Percentiles rank a stretch among this genome's conserved stretches.
phyloP scores from a whole-genome alignment of 2,113 vertebrate genomes.

The Ovibos moschatus region DNA sequence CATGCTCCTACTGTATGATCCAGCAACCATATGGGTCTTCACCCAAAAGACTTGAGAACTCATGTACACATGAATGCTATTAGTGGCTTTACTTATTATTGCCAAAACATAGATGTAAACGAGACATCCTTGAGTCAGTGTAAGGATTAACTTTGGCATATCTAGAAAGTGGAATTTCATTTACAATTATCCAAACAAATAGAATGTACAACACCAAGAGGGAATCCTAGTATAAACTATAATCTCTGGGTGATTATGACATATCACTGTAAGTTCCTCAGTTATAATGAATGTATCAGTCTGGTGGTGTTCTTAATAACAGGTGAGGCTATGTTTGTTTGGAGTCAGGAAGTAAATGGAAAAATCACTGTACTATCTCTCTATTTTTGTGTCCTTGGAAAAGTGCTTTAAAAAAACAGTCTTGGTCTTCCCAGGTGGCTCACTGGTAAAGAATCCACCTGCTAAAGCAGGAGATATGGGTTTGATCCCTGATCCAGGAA shows the following conservation, averaged over 20 bases:
- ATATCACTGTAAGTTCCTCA: neutral
- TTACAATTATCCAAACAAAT: neutral
- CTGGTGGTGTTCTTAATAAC: neutral
- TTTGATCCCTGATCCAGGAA: neutral
- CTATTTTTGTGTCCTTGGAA: no score
- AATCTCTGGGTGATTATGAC: neutral
- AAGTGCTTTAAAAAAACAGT: no score
- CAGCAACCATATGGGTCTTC: neutral
- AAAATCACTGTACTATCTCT: neutral
- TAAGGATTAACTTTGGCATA: neutral
- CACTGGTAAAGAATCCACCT: neutral
- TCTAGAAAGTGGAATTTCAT: neutral
- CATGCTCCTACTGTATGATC: neutral
- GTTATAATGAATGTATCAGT: neutral
- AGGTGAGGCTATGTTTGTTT: neutral
- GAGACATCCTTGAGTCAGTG: neutral
- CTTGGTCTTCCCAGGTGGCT: neutral
- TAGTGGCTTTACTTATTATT: neutral
- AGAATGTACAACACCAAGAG: neutral
- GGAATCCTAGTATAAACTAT: neutral
- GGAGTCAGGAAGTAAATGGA: neutral
- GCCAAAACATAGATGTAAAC: neutral
- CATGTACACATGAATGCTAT: neutral
- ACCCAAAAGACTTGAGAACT: neutral
- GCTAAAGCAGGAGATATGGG: neutral